Evolutionary conservation across 2,113 vertebrate species (phyloP), one percentile per base, ranked within the genome.

Genomic region (Cathartes aura): DNA sequence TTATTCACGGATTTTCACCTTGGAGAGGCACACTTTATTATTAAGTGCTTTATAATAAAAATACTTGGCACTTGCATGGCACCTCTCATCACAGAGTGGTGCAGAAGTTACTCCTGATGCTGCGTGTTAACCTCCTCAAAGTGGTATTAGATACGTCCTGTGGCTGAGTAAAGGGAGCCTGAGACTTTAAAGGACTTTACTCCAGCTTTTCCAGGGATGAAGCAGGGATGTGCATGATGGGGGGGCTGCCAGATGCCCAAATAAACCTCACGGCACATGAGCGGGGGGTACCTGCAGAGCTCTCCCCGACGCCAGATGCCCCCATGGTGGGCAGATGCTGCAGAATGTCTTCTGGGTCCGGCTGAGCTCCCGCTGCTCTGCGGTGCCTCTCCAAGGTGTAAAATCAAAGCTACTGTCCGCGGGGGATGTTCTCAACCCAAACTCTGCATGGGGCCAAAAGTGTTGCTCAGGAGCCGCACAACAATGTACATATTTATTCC

Each of bases 261-360:
- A 50, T 12, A 53, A 70, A 83, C 29, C 76, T 20, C 62, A 43
- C 0, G 1, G 55, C n/a, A 38, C 17, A 1, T 0, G 13, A 40
- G 26, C 3, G 0, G 55, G 34, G 32, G 50, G 40, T 2, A 12
- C 48, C 27, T 43, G 59, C 53, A 91, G 50, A 50, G 19, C n/a
- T 36, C 22, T 27, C 2, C 2, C 17, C 11, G 1, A 6, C 1
- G 0, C 0, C 1, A 34, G 21, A 18, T 36, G 12, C 5, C n/a
- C 29, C 15, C 20, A 11, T 1, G 18, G 26, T 27, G 63, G 67
- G n/a, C 12, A 70, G 16, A 2, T 12, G 32, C 47, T 79, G 85
- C 32, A 73, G 45, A 67, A 52, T 3, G 1, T 26, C 70, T 50
- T 36, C 47, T 43, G 82, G 22, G 16, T 32, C 42, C 8, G 3